Evolutionary conservation across 37 sponge, comb jelly and placozoan genomes (phyloP), one percentile per base, ranked within the genome.

Genomic region (Sycon ciliatum): DNA sequence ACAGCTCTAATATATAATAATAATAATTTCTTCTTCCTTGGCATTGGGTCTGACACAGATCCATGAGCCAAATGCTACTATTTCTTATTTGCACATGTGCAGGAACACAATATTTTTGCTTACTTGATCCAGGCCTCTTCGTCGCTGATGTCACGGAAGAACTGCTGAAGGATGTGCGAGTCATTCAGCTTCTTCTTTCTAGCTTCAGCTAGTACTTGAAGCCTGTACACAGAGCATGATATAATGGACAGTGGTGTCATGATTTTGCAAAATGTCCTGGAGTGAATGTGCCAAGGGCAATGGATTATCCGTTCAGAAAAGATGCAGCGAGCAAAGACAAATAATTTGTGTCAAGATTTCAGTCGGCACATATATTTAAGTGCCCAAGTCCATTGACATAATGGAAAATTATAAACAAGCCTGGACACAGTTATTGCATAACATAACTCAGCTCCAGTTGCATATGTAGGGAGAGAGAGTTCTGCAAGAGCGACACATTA

Each of bases 81-180:
- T n/a, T n/a, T n/a, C n/a, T n/a, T n/a, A n/a, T n/a, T n/a, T n/a
- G n/a, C n/a, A n/a, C n/a, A n/a, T n/a, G n/a, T n/a, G n/a, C n/a
- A n/a, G n/a, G n/a, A n/a, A n/a, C 16, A 18, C 33, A 9, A 29
- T 6, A 40, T 71, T 1, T 9, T 36, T 33, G 5, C 80, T 71
- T 38, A 89, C 89, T 77, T 90, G 18, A 86, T 86, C 91, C 91
- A 90, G 13, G 78, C 53, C 35, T 86, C 90, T 65, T 94, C 95
- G 28, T 89, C 86, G 32, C 86, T 81, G 3, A 94, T 23, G 24
- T 85, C 86, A 32, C 84, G 65, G 56, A 79, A 89, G 78, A 94
- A 89, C 78, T 85, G 90, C 46, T 89, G 90, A 54, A 94, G 78
- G 34, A 57, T 57, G 69, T 76, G 81, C 5, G 90, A 83, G 52